A percentile compares a stretch with the other conserved stretches of the same genome.
These are phyloP conservation scores for Ptychochromis oligacanthus DNA, from an alignment of 2,113 vertebrate species.

Conservation along the genomic window DNA sequence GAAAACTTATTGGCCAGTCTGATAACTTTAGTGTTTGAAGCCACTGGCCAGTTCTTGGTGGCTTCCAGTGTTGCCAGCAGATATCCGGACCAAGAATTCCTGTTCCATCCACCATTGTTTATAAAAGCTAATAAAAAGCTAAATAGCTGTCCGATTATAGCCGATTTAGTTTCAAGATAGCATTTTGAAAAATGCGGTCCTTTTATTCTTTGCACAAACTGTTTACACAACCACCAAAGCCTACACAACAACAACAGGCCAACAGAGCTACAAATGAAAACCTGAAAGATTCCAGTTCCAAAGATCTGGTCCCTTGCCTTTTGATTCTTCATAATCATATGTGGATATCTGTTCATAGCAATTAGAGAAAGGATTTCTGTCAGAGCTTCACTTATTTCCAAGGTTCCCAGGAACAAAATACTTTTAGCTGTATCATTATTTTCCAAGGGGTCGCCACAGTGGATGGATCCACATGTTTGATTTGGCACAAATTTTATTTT, in stretches of 20 bases:
- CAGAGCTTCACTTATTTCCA: not conserved
- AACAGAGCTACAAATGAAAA: not conserved
- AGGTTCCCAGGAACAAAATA: no score
- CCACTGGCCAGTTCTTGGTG: no score
- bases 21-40: not conserved
- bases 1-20: not conserved
- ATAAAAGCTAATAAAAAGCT: not conserved
- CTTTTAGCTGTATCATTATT: no score
- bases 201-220: not conserved
- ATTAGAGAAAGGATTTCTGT: not conserved
- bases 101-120: not conserved
- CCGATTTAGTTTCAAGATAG: not conserved
- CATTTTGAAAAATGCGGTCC: no score
- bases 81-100: no score
- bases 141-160: not conserved
- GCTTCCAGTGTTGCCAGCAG: no score
- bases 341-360: not conserved
- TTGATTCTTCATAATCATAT: not conserved
- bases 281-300: not conserved
- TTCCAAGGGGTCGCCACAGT: not conserved
- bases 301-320: not conserved
- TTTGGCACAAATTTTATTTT: no score
- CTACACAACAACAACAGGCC: not conserved
- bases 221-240: not conserved
- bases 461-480: not conserved